Percentiles rank a stretch among this genome's conserved stretches.
Conservation (phyloP, 2,888 invertebrate genomes). For the Tenthredo notha region DNA sequence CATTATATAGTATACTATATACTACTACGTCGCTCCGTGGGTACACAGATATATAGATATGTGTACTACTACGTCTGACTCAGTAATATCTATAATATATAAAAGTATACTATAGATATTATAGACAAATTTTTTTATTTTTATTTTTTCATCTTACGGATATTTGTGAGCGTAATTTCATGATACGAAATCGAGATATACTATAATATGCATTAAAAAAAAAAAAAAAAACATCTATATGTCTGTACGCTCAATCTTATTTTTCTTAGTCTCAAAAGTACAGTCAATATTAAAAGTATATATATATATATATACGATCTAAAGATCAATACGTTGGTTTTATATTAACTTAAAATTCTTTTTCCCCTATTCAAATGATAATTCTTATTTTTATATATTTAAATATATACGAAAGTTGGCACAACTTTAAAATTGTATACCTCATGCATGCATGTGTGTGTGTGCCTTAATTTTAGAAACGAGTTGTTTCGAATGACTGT, state of each 20-base stretch:
- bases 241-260: neutral
- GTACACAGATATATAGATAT: neutral
- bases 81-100: neutral
- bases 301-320: neutral
- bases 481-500: slow-evolving; percentile 43
- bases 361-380: neutral
- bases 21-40: neutral
- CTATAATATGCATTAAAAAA: neutral
- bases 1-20: neutral
- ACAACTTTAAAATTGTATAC: neutral
- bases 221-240: too few relatives aligned
- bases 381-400: neutral
- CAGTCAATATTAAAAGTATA: too few relatives aligned
- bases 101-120: too few relatives aligned
- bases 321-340: neutral
- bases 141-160: neutral
- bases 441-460: neutral
- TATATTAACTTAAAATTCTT: neutral
- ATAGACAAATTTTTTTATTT: too few relatives aligned
- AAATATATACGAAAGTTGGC: neutral
- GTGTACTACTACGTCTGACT: neutral
- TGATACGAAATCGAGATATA: neutral
- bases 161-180: neutral
- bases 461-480: too few relatives aligned
- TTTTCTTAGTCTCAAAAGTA: neutral